Base-by-base conservation (phyloP, 2,113 vertebrate genomes). In the Leptobrachium leishanense region DNA sequence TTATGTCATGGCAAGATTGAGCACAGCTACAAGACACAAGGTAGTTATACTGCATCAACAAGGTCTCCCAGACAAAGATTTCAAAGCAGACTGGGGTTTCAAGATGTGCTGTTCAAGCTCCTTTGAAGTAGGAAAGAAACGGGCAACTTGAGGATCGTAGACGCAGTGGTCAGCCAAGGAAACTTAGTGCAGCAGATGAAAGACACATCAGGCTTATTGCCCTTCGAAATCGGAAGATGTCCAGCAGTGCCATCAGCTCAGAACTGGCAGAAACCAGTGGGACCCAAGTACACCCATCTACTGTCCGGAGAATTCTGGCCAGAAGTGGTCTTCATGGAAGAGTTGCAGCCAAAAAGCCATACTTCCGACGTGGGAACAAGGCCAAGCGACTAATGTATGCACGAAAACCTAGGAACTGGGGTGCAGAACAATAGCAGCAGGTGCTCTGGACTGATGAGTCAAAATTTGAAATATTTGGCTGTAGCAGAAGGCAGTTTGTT, bases 381-480 rank as follows among this genome's bases (percentile, higher is more conserved):
- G 57, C 57, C 57, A 62, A 62, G n/a, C 11, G n/a, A 62, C 57
- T 62, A 6, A 62, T 3, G 4, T 62, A 62, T 62, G 57, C 57
- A 62, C 4, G 57, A 62, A 62, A 62, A 62, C 57, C 1, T 12
- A 62, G 57, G 11, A 62, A 62, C 11, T 62, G 57, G 57, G 46
- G 57, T 62, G 57, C 57, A 62, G 57, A 62, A 10, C 9, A 59
- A 59, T 65, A 31, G n/a, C 63, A 65, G 1, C 2, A 65, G 5
- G 63, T 65, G 63, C 63, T 40, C 63, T 65, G 11, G 63, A 31
- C 63, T 65, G 63, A 65, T 65, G 20, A 50, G 46, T 50, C 46
- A 50, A 50, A 50, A 50, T 50, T 31, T 50, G 63, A 65, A 31
- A 31, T 65, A 65, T 65, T 65, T 31, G 20, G 63, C 63, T 65